Evolutionary conservation across 1,140 invertebrate species (phyloP).

Genomic region (Sycophaga agraensis): DNA sequence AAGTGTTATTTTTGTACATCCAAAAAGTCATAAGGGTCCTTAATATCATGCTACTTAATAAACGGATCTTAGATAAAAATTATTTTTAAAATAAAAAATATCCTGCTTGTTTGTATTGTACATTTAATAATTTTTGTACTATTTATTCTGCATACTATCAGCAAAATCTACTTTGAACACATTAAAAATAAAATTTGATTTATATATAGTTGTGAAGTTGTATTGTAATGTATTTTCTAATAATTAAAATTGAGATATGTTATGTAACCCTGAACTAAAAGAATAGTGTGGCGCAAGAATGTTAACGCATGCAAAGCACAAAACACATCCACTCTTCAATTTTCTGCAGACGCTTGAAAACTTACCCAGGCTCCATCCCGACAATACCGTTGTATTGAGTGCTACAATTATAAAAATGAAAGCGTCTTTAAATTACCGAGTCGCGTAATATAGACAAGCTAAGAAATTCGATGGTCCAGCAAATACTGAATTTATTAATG

Average conservation of each 20-base stretch:
- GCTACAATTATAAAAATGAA: conserved; percentile 52
- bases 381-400: conserved; percentile 59
- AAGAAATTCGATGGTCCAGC: too few species aligned
- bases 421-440: conserved; percentile 29
- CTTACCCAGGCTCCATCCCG: conserved; percentile 61
- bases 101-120: conserved; percentile 5
- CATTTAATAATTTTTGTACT: too few species aligned
- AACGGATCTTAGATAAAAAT: background rate
- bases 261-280: background rate
- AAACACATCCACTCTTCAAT: conserved; percentile 17
- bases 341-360: conserved; percentile 24
- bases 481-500: too few species aligned
- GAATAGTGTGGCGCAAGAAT: background rate
- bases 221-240: too few species aligned
- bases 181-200: too few species aligned
- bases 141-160: too few species aligned
- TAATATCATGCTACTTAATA: conserved; percentile 18
- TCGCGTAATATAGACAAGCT: too few species aligned
- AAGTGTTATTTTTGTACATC: conserved; percentile 2
- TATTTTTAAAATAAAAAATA: conserved; percentile 10
- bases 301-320: conserved; percentile 14
- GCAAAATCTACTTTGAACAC: too few species aligned
- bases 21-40: background rate
- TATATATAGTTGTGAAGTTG: too few species aligned
- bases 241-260: background rate